Evolutionary conservation across 2,888 invertebrate species (phyloP).

Genomic region (Drosophila testacea): DNA sequence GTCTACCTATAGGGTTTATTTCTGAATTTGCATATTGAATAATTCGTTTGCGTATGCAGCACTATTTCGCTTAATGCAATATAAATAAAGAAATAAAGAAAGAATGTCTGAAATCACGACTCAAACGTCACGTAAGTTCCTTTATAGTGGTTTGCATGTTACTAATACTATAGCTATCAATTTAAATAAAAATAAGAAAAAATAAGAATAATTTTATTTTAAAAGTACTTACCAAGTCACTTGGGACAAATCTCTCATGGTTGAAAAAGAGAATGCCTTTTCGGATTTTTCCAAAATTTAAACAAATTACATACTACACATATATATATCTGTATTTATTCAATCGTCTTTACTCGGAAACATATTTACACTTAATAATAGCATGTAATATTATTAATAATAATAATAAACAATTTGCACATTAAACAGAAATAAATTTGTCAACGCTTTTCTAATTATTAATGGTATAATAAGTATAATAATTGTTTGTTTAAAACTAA

Average conservation of each 20-base stretch:
- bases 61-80: constrained; percentile 2
- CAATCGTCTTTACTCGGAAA: constrained; percentile 50
- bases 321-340: constrained; percentile 58
- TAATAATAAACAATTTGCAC: constrained; percentile 59
- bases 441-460: constrained; percentile 64
- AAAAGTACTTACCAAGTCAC: constrained; percentile 5
- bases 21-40: constrained; percentile 24
- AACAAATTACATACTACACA: constrained; percentile 36
- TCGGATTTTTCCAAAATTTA: neutral
- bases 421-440: constrained; percentile 64
- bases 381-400: constrained; percentile 52
- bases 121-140: no score
- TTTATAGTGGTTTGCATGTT: no score
- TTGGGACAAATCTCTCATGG: neutral
- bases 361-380: constrained; percentile 76
- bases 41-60: neutral
- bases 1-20: neutral
- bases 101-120: no score
- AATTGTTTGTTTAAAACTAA: constrained; percentile 54
- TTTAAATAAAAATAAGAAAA: neutral
- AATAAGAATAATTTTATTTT: neutral
- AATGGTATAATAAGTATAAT: constrained; percentile 50
- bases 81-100: no score
- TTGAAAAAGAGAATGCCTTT: no score
- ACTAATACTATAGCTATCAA: neutral